Percentiles rank a stretch among this genome's conserved stretches.
Evolutionary conservation across 2,888 invertebrate species (phyloP).

Genomic region (Cybosia mesomella): DNA sequence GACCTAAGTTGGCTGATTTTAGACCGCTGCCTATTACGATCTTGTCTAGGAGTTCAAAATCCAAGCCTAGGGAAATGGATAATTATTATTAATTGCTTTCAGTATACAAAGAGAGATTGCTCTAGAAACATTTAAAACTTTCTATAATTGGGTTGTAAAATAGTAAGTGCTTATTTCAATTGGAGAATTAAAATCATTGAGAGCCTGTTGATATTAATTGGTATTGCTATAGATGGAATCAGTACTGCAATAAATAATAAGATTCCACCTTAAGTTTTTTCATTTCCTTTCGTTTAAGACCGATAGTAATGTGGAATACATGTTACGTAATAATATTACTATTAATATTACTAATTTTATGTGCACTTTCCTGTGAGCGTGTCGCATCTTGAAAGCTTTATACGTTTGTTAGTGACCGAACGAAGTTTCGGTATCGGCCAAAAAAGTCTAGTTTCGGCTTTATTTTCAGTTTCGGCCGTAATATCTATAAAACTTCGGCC

Average conservation of each 20-base stretch:
- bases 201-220: not conserved
- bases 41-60: conserved; percentile 90
- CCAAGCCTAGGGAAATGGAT: conserved; percentile 74
- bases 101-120: conserved; percentile 22
- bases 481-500: too few species aligned
- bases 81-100: conserved; percentile 22
- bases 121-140: conserved; percentile 14
- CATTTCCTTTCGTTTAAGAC: not conserved
- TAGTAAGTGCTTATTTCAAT: not conserved
- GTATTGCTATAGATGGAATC: not conserved
- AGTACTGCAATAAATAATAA: not conserved
- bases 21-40: conserved; percentile 94
- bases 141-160: conserved; percentile 16
- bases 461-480: too few species aligned
- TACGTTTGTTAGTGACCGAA: too few species aligned
- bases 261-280: not conserved
- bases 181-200: not conserved
- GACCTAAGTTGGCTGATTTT: conserved; percentile 90
- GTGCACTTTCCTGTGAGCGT: not conserved
- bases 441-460: too few species aligned
- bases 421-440: too few species aligned
- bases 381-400: not conserved
- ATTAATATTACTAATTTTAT: not conserved
- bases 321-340: not conserved
- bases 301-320: conserved; percentile 1